Evolutionary conservation across 1,140 invertebrate species (phyloP).

Genomic region (Holotrichia oblita): DNA sequence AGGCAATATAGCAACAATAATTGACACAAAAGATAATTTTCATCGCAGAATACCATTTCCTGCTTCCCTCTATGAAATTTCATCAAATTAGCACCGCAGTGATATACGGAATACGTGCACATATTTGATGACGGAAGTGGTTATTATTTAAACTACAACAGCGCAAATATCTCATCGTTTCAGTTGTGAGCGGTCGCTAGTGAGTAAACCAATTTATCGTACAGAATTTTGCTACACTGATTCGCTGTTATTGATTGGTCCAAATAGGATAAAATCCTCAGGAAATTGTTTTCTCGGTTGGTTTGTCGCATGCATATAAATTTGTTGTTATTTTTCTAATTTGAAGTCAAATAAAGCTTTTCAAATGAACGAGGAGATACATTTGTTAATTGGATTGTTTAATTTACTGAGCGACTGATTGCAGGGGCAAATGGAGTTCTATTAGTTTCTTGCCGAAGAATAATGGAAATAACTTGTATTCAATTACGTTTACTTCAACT

Average conservation of each 20-base stretch:
- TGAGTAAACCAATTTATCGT: not conserved
- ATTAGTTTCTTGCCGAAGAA: too few species aligned
- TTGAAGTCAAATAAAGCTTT: not conserved
- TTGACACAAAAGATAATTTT: not conserved
- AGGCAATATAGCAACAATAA: too few species aligned
- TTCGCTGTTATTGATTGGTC: not conserved
- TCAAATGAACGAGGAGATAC: not conserved
- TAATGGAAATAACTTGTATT: too few species aligned
- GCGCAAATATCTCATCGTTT: not conserved
- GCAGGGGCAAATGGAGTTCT: not conserved
- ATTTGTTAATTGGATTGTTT: conserved; percentile 5
- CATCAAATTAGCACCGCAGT: conserved; percentile 12
- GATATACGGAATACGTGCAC: not conserved
- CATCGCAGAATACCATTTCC: not conserved
- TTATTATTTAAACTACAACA: not conserved
- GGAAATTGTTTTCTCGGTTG: conserved; percentile 6
- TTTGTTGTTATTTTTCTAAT: not conserved
- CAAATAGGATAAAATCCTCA: not conserved
- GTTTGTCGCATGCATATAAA: conserved; percentile 6
- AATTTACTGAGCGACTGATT: not conserved
- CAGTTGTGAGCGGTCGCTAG: not conserved
- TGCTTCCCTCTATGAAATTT: not conserved
- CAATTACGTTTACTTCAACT: too few species aligned
- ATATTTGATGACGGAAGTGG: not conserved
- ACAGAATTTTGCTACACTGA: not conserved